phyloP scores from a whole-genome alignment of 2,113 vertebrate genomes.

The Thymallus thymallus region DNA sequence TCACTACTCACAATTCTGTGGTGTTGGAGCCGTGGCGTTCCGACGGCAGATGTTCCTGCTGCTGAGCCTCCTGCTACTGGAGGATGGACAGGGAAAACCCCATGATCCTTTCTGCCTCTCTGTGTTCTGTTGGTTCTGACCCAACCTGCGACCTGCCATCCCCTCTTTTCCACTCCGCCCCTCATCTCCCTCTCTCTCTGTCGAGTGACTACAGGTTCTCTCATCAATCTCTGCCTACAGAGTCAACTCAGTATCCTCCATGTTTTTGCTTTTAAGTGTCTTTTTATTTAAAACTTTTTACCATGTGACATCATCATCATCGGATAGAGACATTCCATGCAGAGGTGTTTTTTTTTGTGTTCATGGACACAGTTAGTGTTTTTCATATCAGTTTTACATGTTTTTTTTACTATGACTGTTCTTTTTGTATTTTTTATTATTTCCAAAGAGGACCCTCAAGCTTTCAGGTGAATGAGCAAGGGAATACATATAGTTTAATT shows the following conservation, averaged over 20 bases:
- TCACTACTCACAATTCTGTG: conserved; percentile 27
- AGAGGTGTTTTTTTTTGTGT: conserved; percentile 24
- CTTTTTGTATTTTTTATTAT: background rate
- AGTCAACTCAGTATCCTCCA: conserved; percentile 23
- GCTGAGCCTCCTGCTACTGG: conserved; percentile 27
- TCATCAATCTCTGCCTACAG: background rate
- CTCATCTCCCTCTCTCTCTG: conserved; percentile 24
- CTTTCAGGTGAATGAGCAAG: background rate
- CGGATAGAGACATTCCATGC: conserved; percentile 9
- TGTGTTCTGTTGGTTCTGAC: conserved; percentile 27
- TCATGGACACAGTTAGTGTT: conserved; percentile 17
- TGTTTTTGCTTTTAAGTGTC: conserved; percentile 41
- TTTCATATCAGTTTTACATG: conserved; percentile 9
- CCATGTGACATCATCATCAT: conserved; percentile 3
- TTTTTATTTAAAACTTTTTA: conserved; percentile 18
- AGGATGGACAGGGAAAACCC: conserved; percentile 43
- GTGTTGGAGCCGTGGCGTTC: conserved; percentile 40
- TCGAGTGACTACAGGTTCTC: conserved; percentile 28
- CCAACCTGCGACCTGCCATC: conserved; percentile 20
- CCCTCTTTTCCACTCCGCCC: conserved; percentile 31
- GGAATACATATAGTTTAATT: background rate
- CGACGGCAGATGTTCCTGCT: background rate
- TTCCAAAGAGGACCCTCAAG: background rate
- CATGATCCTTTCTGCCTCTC: conserved; percentile 13
- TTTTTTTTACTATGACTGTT: conserved; percentile 30